Evolutionary conservation across 1,140 invertebrate species (phyloP).

Genomic region (Heterodera schachtii): DNA sequence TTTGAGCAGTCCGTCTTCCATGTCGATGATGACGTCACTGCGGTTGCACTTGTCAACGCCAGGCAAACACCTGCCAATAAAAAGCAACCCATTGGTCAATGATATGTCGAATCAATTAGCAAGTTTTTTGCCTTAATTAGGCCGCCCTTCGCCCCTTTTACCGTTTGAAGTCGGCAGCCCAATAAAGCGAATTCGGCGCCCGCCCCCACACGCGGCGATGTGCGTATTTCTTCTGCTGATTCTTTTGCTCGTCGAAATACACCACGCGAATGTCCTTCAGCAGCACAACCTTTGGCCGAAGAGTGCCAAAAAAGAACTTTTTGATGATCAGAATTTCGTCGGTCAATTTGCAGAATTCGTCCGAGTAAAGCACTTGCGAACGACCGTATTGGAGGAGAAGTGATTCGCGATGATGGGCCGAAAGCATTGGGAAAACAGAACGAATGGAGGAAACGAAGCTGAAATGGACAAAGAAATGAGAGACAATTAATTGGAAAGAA

Average conservation of each 20-base stretch:
- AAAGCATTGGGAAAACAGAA: constrained; percentile 1
- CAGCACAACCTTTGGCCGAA: constrained; percentile 42
- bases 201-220: constrained; percentile 35
- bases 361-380: constrained; percentile 37
- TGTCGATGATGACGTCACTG: constrained; percentile 46
- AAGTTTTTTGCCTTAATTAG: constrained; percentile 14
- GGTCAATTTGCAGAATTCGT: constrained; percentile 66
- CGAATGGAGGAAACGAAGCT: constrained; percentile 21
- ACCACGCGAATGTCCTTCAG: constrained; percentile 49
- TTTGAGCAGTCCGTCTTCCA: constrained; percentile 48
- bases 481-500: neutral
- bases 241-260: constrained; percentile 44
- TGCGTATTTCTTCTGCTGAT: constrained; percentile 38
- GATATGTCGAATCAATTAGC: too few species aligned
- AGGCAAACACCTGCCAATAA: constrained; percentile 43
- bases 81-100: too few species aligned
- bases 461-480: neutral
- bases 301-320: constrained; percentile 51
- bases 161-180: constrained; percentile 46
- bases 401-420: constrained; percentile 1
- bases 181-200: constrained; percentile 33
- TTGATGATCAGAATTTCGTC: constrained; percentile 65
- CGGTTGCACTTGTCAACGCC: constrained; percentile 46
- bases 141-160: neutral
- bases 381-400: constrained; percentile 19